Evolutionary conservation across 2,797 vertebrate species (phyloP), one percentile per base, ranked within the genome.

Genomic region (Rhinoraja longicauda): DNA sequence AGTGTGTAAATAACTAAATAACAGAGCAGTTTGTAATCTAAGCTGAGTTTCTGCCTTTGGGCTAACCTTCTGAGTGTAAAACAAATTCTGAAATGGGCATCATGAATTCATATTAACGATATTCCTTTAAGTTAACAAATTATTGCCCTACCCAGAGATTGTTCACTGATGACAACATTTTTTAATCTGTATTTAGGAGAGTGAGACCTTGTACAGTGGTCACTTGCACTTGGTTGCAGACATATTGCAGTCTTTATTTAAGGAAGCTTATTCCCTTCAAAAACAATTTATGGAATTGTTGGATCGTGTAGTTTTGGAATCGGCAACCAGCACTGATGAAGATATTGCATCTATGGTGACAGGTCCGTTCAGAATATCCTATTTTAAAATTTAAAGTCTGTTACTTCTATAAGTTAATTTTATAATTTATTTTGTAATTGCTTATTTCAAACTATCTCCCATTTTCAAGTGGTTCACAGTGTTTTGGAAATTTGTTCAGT

Each of bases 251-350:
- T 96, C 96, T 36, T 93, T 99, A 93, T 99, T 99, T 94, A 99
- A 98, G 94, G 98, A 98, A 93, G 97, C 98, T 1, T 99, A 98
- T 94, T 95, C 96, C 57, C 98, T 99, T 90, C 98, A 99, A 94
- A 99, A 98, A 93, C 96, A 97, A 93, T 95, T 99, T 53, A 96
- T 99, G 96, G 98, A 98, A 93, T 93, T 99, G 10, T 94, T 99
- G 93, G 98, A 99, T 94, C 95, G 94, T 93, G 96, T 98, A 94
- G 96, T 95, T 82, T 0, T 98, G 26, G 96, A 95, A 36, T 95
- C 95, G 94, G 94, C 93, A 7, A 95, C 96, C 29, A 93, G 67
- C 45, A 53, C 96, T 93, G 97, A 97, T 75, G 96, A 96, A 12
- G 97, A 98, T 19, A 91, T 97, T 93, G 95, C 95, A 81, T 95